Percentiles rank a stretch among this genome's conserved stretches.
phyloP scores from a whole-genome alignment of 2,797 vertebrate genomes.

The Heteromormyrus szaboi region DNA sequence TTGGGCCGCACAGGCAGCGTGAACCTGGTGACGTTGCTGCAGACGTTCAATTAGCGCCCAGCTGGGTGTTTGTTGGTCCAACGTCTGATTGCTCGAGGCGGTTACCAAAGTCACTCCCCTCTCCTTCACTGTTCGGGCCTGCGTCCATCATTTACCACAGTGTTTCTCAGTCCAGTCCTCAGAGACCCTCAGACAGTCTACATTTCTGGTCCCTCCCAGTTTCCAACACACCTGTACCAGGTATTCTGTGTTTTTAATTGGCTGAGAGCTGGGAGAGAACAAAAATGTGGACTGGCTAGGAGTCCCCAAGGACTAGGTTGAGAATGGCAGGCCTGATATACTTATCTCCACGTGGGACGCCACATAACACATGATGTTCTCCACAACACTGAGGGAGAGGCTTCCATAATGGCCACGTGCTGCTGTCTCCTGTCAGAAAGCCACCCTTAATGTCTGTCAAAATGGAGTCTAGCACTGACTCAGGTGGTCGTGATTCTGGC shows the following conservation, averaged over 20 bases:
- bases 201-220: neutral
- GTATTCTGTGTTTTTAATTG: neutral
- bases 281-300: neutral
- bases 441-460: neutral
- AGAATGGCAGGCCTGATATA: neutral
- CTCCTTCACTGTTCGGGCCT: neutral
- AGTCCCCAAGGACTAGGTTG: neutral
- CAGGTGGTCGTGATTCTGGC: neutral
- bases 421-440: neutral
- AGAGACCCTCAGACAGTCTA: neutral
- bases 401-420: neutral
- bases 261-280: neutral
- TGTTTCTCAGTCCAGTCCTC: neutral
- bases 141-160: neutral
- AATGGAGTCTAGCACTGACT: neutral
- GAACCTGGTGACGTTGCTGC: neutral
- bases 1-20: neutral
- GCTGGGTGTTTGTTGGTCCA: neutral
- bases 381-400: neutral
- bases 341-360: neutral
- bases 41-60: neutral
- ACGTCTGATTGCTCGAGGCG: neutral
- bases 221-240: neutral
- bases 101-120: neutral
- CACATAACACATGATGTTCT: neutral